Conservation (phyloP, 2,888 invertebrate species). For the Trissolcus japonicus region DNA sequence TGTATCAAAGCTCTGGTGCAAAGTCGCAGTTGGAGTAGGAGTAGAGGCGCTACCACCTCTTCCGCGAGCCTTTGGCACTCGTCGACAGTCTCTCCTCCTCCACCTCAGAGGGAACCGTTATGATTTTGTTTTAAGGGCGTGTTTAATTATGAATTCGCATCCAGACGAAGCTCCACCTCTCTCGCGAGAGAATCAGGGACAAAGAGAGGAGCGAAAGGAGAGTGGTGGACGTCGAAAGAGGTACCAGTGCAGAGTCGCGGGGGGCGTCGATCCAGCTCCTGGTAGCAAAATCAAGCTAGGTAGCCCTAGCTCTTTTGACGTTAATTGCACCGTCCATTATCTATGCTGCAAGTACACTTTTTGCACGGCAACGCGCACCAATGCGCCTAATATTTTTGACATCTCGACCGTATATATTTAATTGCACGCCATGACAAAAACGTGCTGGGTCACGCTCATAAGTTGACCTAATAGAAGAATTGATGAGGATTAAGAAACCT, state of each 20-base stretch:
- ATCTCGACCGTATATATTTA: constrained; percentile 71
- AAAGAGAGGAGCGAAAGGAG: constrained; percentile 57
- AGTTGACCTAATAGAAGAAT: no score
- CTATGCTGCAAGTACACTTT: constrained; percentile 72
- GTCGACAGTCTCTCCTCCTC: constrained; percentile 58
- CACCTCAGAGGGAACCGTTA: constrained; percentile 70
- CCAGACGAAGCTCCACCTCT: constrained; percentile 75
- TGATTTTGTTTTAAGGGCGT: constrained; percentile 77
- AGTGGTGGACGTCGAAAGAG: constrained; percentile 57
- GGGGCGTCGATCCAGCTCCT: constrained; percentile 57
- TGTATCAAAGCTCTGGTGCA: constrained; percentile 51
- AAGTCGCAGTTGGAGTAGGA: constrained; percentile 54
- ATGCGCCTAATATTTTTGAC: constrained; percentile 73
- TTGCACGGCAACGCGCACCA: constrained; percentile 67
- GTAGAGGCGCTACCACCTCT: constrained; percentile 57
- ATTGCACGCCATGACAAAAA: constrained; percentile 65
- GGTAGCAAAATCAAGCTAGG: constrained; percentile 63
- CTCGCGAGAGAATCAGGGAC: constrained; percentile 62
- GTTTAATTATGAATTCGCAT: constrained; percentile 77
- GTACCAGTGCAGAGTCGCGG: constrained; percentile 60
- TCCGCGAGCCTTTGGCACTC: constrained; percentile 53
- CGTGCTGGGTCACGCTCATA: neutral
- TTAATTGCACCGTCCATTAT: constrained; percentile 76
- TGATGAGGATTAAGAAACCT: no score
- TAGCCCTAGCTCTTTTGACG: constrained; percentile 70